A percentile compares a stretch with the other conserved stretches of the same genome.
Conservation (phyloP, 2,113 vertebrate species). For the Aptenodytes forsteri region DNA sequence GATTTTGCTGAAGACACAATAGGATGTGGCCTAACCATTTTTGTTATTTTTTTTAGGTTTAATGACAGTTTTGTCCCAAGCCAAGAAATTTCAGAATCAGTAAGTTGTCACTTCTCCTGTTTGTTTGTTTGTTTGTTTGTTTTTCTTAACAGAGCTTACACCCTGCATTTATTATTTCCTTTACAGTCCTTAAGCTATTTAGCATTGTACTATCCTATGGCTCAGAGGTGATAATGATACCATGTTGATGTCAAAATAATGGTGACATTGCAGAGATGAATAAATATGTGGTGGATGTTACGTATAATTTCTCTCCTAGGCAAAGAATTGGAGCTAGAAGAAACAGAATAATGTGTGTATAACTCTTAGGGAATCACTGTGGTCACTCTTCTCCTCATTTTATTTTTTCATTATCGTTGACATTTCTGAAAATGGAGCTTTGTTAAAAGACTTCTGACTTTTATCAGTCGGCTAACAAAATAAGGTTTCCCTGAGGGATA, state of each 20-base stretch:
- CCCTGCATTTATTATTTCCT: background rate
- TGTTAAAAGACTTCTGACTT: conserved; percentile 4
- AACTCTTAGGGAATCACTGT: background rate
- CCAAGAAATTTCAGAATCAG: background rate
- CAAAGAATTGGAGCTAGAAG: background rate
- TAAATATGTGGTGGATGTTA: background rate
- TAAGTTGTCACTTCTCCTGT: background rate
- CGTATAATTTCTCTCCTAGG: background rate
- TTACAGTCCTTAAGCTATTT: background rate
- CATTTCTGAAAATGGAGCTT: background rate
- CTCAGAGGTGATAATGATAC: background rate
- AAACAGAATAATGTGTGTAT: background rate
- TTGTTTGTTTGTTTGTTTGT: background rate
- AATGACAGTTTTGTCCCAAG: background rate
- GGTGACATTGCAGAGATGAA: background rate
- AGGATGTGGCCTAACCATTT: background rate
- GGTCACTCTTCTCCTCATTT: background rate
- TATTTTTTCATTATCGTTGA: background rate
- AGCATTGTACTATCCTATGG: background rate
- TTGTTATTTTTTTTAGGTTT: background rate
- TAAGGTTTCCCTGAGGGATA: background rate
- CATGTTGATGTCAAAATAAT: background rate
- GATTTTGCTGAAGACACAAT: background rate
- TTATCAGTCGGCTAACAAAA: background rate
- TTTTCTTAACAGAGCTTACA: background rate